Evolutionary conservation across 2,888 invertebrate species (phyloP).

Genomic region (Nebria brevicollis): DNA sequence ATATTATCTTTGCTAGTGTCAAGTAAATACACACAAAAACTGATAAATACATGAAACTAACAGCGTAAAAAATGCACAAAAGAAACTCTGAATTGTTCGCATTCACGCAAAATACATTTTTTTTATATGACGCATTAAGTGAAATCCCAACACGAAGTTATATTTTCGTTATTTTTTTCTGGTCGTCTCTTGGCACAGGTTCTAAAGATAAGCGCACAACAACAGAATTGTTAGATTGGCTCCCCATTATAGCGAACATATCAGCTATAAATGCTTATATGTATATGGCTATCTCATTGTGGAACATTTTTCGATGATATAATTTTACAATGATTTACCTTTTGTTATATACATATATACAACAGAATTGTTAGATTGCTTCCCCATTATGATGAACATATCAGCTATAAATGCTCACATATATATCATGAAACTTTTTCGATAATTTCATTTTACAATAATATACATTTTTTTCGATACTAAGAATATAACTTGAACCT

Average conservation of each 20-base stretch:
- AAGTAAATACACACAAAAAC: too few relatives aligned
- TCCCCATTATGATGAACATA: too few relatives aligned
- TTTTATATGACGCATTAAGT: not conserved
- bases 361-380: too few relatives aligned
- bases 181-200: not conserved
- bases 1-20: too few relatives aligned
- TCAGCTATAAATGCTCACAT: too few relatives aligned
- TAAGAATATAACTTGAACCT: too few relatives aligned
- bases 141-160: not conserved
- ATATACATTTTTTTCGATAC: too few relatives aligned
- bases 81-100: not conserved
- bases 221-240: not conserved
- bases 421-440: too few relatives aligned
- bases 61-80: not conserved
- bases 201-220: not conserved
- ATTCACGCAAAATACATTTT: not conserved
- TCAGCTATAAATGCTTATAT: not conserved
- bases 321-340: too few relatives aligned
- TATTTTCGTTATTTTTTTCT: not conserved
- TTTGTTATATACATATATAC: too few relatives aligned
- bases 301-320: not conserved
- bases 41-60: too few relatives aligned
- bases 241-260: not conserved
- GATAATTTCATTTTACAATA: too few relatives aligned
- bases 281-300: not conserved